Evolutionary conservation across 2,113 vertebrate species (phyloP), one percentile per base, ranked within the genome.

Genomic region (Odontophorus gujanensis): DNA sequence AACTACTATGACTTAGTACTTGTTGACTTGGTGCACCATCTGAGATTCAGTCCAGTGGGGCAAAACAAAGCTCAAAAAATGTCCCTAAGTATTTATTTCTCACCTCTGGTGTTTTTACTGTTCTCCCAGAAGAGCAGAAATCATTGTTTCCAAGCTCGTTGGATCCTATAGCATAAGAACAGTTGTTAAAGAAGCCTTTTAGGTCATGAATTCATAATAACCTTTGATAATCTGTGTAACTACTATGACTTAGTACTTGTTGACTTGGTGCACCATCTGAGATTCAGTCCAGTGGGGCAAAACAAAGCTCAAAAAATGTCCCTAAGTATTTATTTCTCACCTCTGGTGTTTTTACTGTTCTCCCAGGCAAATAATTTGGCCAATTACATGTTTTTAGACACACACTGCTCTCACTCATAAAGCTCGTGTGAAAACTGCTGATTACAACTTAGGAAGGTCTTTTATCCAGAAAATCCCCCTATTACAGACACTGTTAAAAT

Each of bases 181-280:
- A 2, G 8, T 80, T 68, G 19, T 8, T 36, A 65, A 58, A 66
- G 28, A 69, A 85, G 69, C 26, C 19, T 89, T 79, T 57, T 32
- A 68, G 43, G 13, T 30, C 25, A 51, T 68, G 5, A 36, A 26
- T 22, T 84, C 34, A 32, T 50, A n/a, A 36, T 26, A 7, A 63
- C 65, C 13, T 71, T 77, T 53, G 24, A 5, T 50, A 40, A 34
- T 38, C 30, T 62, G 15, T 38, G 55, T 57, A 47, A 73, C 47
- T 63, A 1, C 48, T 59, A 7, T 7, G 24, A 42, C 8, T 45
- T 74, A 13, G 38, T 43, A 38, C 1, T 3, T 73, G 21, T 1
- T 72, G 82, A 45, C 48, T 50, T 9, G 32, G 3, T 25, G 53
- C 47, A 32, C 40, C 36, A 21, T 0, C 0, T 13, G 25, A 73